A percentile compares a stretch with the other conserved stretches of the same genome.
These are phyloP conservation scores for Hermetia illucens DNA, from an alignment of 1,140 invertebrate genomes.

Conservation along the genomic window DNA sequence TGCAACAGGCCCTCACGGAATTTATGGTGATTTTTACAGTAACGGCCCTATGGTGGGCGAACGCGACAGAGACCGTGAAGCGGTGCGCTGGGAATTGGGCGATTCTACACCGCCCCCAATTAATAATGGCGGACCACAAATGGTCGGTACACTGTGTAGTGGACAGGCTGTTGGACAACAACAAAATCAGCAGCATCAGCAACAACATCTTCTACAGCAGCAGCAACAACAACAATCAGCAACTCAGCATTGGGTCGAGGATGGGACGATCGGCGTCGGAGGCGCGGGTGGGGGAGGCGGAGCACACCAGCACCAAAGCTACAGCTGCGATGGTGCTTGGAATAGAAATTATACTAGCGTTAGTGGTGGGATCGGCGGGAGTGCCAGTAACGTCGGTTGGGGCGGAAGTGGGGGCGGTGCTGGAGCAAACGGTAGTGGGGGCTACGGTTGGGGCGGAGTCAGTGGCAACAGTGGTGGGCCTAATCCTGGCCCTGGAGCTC, in stretches of 20 bases:
- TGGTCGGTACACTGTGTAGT: slow-evolving; percentile 30
- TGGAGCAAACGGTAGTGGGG: slow-evolving; percentile 14
- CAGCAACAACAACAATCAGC: slow-evolving; percentile 17
- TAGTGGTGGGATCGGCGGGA: slow-evolving; percentile 3
- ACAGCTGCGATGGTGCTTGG: slow-evolving; percentile 7
- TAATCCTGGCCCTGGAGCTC: background rate
- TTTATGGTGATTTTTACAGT: slow-evolving; percentile 2
- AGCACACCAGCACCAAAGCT: slow-evolving; percentile 21
- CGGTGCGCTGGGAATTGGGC: slow-evolving; percentile 46
- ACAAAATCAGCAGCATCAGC: slow-evolving; percentile 21
- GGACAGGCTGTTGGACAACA: slow-evolving; percentile 31
- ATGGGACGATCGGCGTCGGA: slow-evolving; percentile 25
- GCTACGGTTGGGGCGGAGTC: background rate
- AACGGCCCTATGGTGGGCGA: slow-evolving; percentile 36
- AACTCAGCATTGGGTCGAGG: slow-evolving; percentile 12
- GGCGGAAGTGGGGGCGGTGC: slow-evolving; percentile 24
- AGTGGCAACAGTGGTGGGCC: no score
- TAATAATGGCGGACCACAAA: slow-evolving; percentile 32
- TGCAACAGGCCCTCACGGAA: background rate
- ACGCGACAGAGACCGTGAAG: slow-evolving; percentile 47
- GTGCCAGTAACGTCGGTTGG: slow-evolving; percentile 24
- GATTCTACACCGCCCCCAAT: slow-evolving; percentile 40
- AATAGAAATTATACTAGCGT: slow-evolving; percentile 1
- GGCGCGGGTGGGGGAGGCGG: slow-evolving; percentile 28
- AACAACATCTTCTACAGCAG: slow-evolving; percentile 14